These are phyloP conservation scores for Alcedo atthis DNA, from an alignment of 2,797 vertebrate genomes.

Conservation along the genomic window DNA sequence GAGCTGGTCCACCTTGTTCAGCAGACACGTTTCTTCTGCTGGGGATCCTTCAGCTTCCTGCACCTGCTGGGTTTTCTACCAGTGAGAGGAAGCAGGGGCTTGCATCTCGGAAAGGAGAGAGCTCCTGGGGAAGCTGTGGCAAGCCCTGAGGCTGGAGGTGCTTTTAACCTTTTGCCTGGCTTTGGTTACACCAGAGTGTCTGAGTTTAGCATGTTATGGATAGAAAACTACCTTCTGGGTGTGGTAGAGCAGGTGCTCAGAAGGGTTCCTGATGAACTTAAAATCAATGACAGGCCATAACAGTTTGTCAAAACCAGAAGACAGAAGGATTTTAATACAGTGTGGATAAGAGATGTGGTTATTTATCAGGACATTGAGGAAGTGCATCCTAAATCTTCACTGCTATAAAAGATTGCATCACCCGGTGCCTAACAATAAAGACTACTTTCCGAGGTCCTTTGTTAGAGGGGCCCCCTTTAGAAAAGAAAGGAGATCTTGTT, in stretches of 20 bases:
- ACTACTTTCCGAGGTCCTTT: neutral
- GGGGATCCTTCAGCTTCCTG: neutral
- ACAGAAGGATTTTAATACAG: neutral
- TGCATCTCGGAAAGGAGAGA: neutral
- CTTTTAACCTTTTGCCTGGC: neutral
- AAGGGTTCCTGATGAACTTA: neutral
- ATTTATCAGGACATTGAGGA: neutral
- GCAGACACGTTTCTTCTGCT: rapidly evolving
- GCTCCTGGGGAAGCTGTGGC: rapidly evolving
- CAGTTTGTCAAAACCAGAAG: neutral
- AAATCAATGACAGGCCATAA: neutral
- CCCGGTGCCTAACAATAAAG: neutral
- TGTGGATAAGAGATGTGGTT: neutral
- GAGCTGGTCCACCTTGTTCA: neutral
- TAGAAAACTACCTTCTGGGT: neutral
- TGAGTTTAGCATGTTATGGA: neutral
- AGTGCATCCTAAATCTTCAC: neutral
- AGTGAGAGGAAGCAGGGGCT: neutral
- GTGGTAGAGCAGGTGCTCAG: neutral
- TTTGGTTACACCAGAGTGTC: neutral
- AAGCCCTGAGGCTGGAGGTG: neutral
- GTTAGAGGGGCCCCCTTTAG: neutral
- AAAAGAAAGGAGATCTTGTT: constrained; percentile 62
- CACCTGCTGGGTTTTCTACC: neutral
- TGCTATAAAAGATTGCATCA: neutral